Evolutionary conservation across 1,140 invertebrate species (phyloP).

Genomic region (Delia radicum): DNA sequence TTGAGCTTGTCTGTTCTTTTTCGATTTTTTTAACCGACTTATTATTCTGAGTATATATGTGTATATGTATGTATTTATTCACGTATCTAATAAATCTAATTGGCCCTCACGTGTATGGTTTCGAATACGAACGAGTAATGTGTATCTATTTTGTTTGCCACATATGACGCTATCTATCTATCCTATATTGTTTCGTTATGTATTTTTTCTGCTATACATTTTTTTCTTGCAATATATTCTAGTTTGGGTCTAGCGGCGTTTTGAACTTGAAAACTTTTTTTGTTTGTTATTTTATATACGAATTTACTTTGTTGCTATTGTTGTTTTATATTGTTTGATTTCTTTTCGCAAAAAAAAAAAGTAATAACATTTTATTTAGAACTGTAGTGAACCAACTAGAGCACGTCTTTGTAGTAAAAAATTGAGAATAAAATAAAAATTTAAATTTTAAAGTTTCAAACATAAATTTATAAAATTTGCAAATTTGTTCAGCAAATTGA

Average conservation of each 20-base stretch:
- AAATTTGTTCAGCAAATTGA: too few relatives aligned
- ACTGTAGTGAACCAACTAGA: too few relatives aligned
- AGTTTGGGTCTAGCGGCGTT: slow-evolving; percentile 39
- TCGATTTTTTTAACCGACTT: too few relatives aligned
- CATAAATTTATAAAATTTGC: too few relatives aligned
- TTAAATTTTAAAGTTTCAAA: too few relatives aligned
- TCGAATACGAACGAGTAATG: background rate
- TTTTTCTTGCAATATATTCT: background rate
- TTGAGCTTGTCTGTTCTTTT: too few relatives aligned
- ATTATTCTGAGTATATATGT: background rate
- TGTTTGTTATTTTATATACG: background rate
- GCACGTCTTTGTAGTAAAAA: too few relatives aligned
- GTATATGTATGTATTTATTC: background rate
- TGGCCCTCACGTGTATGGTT: background rate
- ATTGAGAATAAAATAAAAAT: too few relatives aligned
- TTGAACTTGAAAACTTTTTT: slow-evolving; percentile 51
- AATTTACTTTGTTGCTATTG: background rate
- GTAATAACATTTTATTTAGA: too few relatives aligned
- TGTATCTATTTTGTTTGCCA: background rate
- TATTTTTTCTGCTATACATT: background rate
- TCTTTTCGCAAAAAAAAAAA: background rate
- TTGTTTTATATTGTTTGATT: background rate
- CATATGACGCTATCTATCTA: background rate
- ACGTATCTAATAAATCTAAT: background rate
- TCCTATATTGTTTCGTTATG: background rate